phyloP scores from a whole-genome alignment of 2,888 invertebrate genomes.

The Limnephilus marmoratus region DNA sequence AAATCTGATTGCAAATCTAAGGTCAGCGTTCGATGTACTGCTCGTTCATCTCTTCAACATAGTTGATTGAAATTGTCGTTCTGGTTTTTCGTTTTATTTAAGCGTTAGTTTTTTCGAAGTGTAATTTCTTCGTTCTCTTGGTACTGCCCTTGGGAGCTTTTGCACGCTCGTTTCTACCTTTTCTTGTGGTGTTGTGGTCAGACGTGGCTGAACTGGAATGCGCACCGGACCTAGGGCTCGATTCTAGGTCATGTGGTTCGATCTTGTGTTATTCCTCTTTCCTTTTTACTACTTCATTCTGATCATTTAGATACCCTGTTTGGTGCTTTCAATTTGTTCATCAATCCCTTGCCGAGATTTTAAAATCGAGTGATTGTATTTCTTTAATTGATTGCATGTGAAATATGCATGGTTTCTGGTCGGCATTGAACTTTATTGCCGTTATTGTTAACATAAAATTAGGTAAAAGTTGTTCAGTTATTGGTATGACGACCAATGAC shows the following conservation, averaged over 20 bases:
- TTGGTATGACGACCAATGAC: not conserved
- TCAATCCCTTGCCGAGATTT: not conserved
- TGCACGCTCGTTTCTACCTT: not conserved
- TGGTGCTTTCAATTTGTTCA: not conserved
- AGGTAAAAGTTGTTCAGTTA: not conserved
- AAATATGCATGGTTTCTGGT: not conserved
- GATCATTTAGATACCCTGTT: not conserved
- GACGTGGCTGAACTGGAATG: not conserved
- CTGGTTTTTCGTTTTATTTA: not conserved
- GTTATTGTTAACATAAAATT: not conserved
- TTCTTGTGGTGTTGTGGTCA: constrained; percentile 4
- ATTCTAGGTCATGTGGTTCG: not conserved
- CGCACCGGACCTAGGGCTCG: not conserved
- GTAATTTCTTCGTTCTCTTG: not conserved
- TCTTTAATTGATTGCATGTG: too few species aligned
- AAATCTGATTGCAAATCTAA: not conserved
- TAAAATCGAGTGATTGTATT: too few species aligned
- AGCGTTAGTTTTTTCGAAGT: not conserved
- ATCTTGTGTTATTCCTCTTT: not conserved
- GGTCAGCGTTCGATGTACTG: not conserved
- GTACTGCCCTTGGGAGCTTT: not conserved
- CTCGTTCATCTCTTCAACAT: not conserved
- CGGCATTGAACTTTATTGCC: not conserved
- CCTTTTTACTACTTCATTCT: not conserved
- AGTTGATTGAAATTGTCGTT: not conserved